Evolutionary conservation across 2,113 vertebrate genomes (phyloP), one percentile per base, ranked within the genome.

Genomic region (Phasianus colchicus): DNA sequence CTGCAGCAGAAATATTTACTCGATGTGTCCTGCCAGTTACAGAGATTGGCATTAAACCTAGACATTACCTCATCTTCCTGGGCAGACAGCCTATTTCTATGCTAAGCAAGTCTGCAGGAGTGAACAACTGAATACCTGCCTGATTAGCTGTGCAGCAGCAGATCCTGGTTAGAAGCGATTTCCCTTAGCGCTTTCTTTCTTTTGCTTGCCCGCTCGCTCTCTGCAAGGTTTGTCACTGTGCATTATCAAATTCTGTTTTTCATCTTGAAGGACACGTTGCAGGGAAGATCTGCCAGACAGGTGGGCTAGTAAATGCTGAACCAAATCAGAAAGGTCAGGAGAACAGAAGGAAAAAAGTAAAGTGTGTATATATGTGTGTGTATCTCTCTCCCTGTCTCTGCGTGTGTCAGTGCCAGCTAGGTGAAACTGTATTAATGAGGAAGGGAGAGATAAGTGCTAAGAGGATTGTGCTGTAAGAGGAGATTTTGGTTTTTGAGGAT

Each of bases 1-100:
- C 95, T 96, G 91, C 97, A 95, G 95, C 95, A 97, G 96, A 97
- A 97, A 97, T 97, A 97, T 98, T 97, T 98, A 98, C 97, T 97
- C 93, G n/a, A 95, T 93, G 93, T 97, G 98, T 98, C 96, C 97
- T 98, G 98, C 98, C 98, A 98, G 98, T 98, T 98, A 97, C 96
- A 97, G 98, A 98, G 98, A 98, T 98, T 99, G 98, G 98, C 98
- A 98, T 98, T 98, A 98, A 98, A 99, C 98, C 98, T 98, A 99
- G 99, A 99, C 99, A 98, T 99, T 99, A 99, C 98, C 98, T 99
- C 98, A 99, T 98, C 98, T 97, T 98, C 98, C 98, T 98, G 98
- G 98, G 98, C 98, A 98, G 98, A 98, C 98, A 98, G 98, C 98
- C 98, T 98, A 98, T 98, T 98, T 98, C 98, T 97, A 98, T 98